Base-by-base conservation (phyloP, 2,797 vertebrate genomes). In the Cichlasoma orientale region DNA sequence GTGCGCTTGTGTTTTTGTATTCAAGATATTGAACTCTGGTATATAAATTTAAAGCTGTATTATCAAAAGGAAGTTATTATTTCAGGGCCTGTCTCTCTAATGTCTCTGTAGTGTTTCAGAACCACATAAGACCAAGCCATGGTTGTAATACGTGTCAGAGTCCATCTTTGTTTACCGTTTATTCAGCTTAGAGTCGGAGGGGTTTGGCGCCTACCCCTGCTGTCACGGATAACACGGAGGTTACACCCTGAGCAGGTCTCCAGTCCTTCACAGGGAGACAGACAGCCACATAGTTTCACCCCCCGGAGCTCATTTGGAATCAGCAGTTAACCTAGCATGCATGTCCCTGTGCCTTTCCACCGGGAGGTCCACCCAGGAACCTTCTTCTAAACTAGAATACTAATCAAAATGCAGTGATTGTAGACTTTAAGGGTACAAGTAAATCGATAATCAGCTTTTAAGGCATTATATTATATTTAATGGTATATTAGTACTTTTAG, bases 391-490 rank as follows among this genome's bases (percentile, higher is more conserved):
- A 0, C 36, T 61, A 23, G 23, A 61, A 41, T 61, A 23, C 36
- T 16, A 25, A 63, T 63, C 36, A 61, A 38, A 41, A 61, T 61
- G 13, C 58, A 61, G 36, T 21, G n/a, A 61, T 14, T 61, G 36
- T 36, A 61, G 8, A 25, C 4, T 63, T 21, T 63, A 4, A 8
- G 0, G 31, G 59, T 18, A 18, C 25, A 1, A 41, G 0, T 0
- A 27, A 25, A 63, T 25, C 0, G 23, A 27, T 5, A 66, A 23
- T 66, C 23, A 27, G 4, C 3, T 44, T 44, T 66, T 66, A 66
- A 44, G 59, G 38, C 5, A 36, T 9, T 36, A 36, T 10, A 36
- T 36, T 36, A 36, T 36, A 36, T 36, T 36, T 36, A 31, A 31
- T 7, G 31, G 19, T n/a, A n/a, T 61, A 25, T 44, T 25, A 63